phyloP scores from a whole-genome alignment of 2,888 invertebrate species.

The Leptodirus hochenwartii region DNA sequence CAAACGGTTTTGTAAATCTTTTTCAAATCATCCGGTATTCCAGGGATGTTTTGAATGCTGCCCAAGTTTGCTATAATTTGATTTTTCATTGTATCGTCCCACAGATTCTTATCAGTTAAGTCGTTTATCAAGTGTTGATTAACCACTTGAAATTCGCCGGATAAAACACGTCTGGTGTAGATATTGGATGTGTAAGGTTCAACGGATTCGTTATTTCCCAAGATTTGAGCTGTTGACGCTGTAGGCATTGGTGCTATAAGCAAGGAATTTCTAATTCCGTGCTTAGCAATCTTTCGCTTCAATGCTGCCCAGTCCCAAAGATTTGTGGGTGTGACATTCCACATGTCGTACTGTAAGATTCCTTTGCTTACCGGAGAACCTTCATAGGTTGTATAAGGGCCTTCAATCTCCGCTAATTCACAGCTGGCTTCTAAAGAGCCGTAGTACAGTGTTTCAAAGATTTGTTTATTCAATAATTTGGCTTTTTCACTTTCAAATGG shows the following conservation, averaged over 20 bases:
- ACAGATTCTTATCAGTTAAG: constrained; percentile 74
- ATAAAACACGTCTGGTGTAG: constrained; percentile 81
- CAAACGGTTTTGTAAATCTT: constrained; percentile 90
- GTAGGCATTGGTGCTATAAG: constrained; percentile 24
- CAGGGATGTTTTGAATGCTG: constrained; percentile 76
- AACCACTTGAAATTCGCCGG: constrained; percentile 91
- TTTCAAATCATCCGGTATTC: constrained; percentile 71
- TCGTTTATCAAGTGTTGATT: constrained; percentile 92
- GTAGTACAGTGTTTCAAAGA: constrained; percentile 96
- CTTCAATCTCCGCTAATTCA: constrained; percentile 70
- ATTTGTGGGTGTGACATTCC: constrained; percentile 72
- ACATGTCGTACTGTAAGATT: constrained; percentile 95
- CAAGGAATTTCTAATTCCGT: constrained; percentile 79
- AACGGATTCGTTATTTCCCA: constrained; percentile 96
- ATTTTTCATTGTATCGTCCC: constrained; percentile 57
- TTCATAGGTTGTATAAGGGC: constrained; percentile 78
- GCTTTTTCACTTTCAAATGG: constrained; percentile 87
- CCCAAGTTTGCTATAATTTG: constrained; percentile 50
- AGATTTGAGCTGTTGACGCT: constrained; percentile 60
- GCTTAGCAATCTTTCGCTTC: constrained; percentile 66
- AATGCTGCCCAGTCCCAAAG: constrained; percentile 80
- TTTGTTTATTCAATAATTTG: constrained; percentile 71
- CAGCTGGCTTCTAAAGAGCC: constrained; percentile 93
- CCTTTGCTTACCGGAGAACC: constrained; percentile 70
- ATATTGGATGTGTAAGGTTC: constrained; percentile 98